These are phyloP conservation scores for Leiothrix lutea DNA, from an alignment of 2,113 vertebrate species.

Conservation along the genomic window DNA sequence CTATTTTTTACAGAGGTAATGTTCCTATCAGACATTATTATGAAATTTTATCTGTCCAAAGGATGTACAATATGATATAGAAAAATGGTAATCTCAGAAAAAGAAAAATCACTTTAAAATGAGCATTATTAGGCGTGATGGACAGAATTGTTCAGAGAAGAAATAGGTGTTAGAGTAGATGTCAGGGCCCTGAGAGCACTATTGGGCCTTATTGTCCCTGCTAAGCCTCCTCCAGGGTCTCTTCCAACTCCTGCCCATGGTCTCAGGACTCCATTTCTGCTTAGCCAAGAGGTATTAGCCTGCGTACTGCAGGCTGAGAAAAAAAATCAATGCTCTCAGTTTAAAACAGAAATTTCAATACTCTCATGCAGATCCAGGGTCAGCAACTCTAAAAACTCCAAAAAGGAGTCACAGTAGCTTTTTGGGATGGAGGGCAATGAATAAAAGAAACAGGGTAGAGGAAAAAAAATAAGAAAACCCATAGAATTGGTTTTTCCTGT, in stretches of 20 bases:
- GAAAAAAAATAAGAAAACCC: not conserved
- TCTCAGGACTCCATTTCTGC: not conserved
- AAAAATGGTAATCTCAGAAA: not conserved
- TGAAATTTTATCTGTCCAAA: not conserved
- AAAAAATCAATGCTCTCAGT: not conserved
- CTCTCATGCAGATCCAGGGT: not conserved
- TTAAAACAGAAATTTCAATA: not conserved
- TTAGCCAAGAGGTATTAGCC: not conserved
- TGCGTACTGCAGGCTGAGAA: not conserved
- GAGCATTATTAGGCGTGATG: not conserved
- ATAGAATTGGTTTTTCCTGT: accelerated
- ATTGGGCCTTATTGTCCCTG: not conserved
- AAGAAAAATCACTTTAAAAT: not conserved
- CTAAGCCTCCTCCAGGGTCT: not conserved
- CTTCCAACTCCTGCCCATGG: not conserved
- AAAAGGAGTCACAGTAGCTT: not conserved
- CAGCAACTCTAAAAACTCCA: not conserved
- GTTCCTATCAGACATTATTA: not conserved
- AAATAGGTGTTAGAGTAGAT: not conserved
- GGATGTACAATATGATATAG: not conserved
- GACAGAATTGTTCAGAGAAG: not conserved
- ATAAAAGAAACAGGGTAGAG: not conserved
- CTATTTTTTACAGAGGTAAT: not conserved
- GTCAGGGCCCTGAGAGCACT: not conserved
- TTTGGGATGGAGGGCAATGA: not conserved